Evolutionary conservation across 2,888 invertebrate genomes (phyloP), one percentile per base, ranked within the genome.

Genomic region (Ophion obscuratus): DNA sequence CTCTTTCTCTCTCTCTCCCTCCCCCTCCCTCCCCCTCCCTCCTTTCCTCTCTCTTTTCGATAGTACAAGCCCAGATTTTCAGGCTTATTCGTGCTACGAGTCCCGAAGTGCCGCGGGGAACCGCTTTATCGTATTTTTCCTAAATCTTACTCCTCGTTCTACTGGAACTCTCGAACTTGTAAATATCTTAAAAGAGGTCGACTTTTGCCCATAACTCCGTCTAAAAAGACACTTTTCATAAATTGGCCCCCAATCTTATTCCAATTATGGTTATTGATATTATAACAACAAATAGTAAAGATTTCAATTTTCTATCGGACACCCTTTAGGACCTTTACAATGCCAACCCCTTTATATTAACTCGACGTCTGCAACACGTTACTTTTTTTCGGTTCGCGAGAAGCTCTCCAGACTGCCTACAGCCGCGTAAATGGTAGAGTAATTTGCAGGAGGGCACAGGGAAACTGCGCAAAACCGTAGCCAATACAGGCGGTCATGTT

Each of bases 171-270:
- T 20, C 71, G 66, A 79, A 27, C 81, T 79, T 68, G 27, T 17
- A 27, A 61, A 67, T 47, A 53, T 67, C 76, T 77, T 67, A 40
- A 59, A 77, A 86, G 57, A 36, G 31, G 64, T 76, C 40, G 76
- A 86, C 73, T 85, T 83, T 83, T 80, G 57, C 67, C 47, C 73
- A 80, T 86, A 80, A 83, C 61, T 44, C 71, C 61, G 24, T 6
- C 57, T 57, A 64, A 24, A 53, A 62, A 66, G 31, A n/a, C 62
- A 70, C 36, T 75, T 67, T 64, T 75, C 31, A 47, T 70, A 76
- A 70, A 68, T 78, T 81, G 57, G 68, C 14, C 14, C 4, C 40
- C 59, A n/a, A 47, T 66, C 62, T 53, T 76, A 40, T 64, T 36
- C 36, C 31, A 64, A 66, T 73, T 24, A 57, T 73, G 14, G n/a